Conservation (phyloP, 1,140 invertebrate species). For the Ericerus pela region DNA sequence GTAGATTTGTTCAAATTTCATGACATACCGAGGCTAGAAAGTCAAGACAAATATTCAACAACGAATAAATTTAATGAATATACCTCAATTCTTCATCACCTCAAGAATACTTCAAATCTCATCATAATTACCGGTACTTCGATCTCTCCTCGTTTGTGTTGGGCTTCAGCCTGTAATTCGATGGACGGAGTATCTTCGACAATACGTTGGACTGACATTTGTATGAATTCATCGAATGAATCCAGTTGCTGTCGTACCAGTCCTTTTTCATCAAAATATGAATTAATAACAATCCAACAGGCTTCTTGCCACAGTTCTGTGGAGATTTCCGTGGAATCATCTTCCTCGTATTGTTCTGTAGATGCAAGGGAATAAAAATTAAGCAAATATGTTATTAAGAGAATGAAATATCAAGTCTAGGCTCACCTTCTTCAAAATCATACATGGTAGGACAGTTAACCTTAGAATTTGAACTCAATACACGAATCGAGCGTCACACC, state of each 20-base stretch:
- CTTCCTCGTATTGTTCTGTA: constrained; percentile 52
- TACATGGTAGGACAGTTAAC: not conserved
- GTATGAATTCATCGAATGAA: constrained; percentile 99
- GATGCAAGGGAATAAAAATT: not conserved
- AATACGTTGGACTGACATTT: constrained; percentile 98
- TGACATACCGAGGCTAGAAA: constrained; percentile 60
- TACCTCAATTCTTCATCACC: too few relatives aligned
- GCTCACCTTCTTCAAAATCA: constrained; percentile 7
- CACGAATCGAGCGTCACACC: too few relatives aligned
- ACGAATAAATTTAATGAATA: too few relatives aligned
- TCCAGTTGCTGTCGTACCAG: constrained; percentile 96
- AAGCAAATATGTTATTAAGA: not conserved
- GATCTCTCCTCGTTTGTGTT: constrained; percentile 81
- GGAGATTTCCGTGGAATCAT: constrained; percentile 78
- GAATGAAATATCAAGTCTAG: not conserved
- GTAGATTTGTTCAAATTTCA: constrained; percentile 99
- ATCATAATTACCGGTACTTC: constrained; percentile 77
- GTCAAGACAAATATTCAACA: constrained; percentile 17
- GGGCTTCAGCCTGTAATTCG: constrained; percentile 92
- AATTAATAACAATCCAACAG: constrained; percentile 99
- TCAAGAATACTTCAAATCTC: too few relatives aligned
- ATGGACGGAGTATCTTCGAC: constrained; percentile 97
- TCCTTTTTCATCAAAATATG: constrained; percentile 98
- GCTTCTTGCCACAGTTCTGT: constrained; percentile 96
- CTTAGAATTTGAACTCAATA: too few relatives aligned